Evolutionary conservation across 2,888 invertebrate genomes (phyloP).

Genomic region (Cryptus viduatorius): DNA sequence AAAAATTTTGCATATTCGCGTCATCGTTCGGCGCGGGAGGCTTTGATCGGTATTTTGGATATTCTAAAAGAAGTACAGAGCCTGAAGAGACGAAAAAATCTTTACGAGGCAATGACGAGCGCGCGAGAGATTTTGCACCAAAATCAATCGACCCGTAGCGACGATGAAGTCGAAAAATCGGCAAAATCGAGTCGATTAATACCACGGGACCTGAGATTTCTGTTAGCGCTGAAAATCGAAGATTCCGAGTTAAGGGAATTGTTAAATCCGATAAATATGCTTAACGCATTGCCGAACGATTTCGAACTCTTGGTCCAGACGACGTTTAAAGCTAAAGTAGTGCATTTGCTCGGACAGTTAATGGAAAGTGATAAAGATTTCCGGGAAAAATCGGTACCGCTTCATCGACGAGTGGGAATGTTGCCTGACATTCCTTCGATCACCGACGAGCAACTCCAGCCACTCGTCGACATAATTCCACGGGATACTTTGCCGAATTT

Average conservation of each 20-base stretch:
- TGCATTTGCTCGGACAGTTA: background rate
- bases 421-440: conserved; percentile 52
- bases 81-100: conserved; percentile 11
- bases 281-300: background rate
- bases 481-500: conserved; percentile 23
- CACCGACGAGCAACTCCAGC: conserved; percentile 24
- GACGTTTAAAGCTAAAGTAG: background rate
- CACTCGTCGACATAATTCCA: conserved; percentile 39
- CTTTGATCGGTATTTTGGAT: conserved; percentile 32
- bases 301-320: background rate
- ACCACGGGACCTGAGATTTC: background rate
- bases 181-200: background rate
- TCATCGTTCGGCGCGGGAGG: conserved; percentile 1
- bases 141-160: background rate
- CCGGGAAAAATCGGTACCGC: conserved; percentile 11
- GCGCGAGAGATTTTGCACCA: background rate
- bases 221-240: background rate
- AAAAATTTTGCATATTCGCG: conserved; percentile 19
- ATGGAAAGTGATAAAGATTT: background rate
- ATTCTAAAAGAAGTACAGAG: conserved; percentile 6
- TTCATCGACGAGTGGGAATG: conserved; percentile 21
- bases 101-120: background rate
- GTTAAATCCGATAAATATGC: background rate
- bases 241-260: background rate
- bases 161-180: background rate